Evolutionary conservation across 2,113 vertebrate species (phyloP).

Genomic region (Spilogale gracilis): DNA sequence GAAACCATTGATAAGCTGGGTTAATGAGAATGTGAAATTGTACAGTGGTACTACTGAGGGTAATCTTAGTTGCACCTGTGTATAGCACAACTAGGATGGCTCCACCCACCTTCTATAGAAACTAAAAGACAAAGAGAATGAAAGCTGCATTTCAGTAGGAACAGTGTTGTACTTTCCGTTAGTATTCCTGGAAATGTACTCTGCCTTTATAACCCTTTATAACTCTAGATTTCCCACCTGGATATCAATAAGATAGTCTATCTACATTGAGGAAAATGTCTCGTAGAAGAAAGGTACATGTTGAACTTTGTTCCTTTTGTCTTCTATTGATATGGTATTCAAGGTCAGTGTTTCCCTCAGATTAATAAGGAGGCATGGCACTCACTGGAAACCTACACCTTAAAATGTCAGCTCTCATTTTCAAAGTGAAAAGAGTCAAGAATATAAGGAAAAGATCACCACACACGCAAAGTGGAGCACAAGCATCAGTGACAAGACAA

Average conservation of each 20-base stretch:
- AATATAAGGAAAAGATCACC: background rate
- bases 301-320: background rate
- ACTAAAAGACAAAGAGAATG: background rate
- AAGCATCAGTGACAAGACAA: background rate
- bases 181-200: background rate
- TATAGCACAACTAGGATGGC: no score
- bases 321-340: background rate
- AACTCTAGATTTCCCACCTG: background rate
- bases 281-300: background rate
- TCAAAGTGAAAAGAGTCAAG: background rate
- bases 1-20: background rate
- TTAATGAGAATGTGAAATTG: background rate
- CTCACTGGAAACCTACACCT: background rate
- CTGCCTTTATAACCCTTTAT: background rate
- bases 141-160: background rate
- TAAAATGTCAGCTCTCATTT: background rate
- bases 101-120: background rate
- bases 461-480: background rate
- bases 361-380: background rate
- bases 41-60: rapidly evolving
- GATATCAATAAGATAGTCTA: background rate
- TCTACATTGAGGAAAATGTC: background rate
- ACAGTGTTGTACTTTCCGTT: background rate
- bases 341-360: background rate
- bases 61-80: background rate